phyloP scores from a whole-genome alignment of 2,797 vertebrate species.

The Melanotaenia nigrans region DNA sequence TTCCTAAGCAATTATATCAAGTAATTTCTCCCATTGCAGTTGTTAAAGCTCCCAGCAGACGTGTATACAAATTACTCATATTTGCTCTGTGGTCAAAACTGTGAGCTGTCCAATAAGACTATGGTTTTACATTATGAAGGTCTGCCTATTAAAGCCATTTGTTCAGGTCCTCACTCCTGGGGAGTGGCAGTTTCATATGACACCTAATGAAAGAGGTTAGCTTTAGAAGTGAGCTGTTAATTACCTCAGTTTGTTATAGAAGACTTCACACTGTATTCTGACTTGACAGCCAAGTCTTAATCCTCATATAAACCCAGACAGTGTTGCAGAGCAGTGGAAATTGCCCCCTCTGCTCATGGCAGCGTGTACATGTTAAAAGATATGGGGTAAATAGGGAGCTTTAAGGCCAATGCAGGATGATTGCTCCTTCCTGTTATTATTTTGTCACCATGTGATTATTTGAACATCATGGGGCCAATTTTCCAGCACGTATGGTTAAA shows the following conservation, averaged over 20 bases:
- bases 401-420: slow-evolving; percentile 69
- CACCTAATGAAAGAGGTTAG: slow-evolving; percentile 73
- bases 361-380: slow-evolving; percentile 69
- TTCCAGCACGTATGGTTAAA: slow-evolving; percentile 70
- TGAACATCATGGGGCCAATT: slow-evolving; percentile 73
- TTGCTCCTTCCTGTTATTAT: slow-evolving; percentile 73
- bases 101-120: slow-evolving; percentile 78
- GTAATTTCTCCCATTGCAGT: slow-evolving; percentile 82
- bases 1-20: slow-evolving; percentile 84
- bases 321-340: slow-evolving; percentile 64
- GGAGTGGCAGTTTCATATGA: slow-evolving; percentile 71
- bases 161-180: slow-evolving; percentile 82
- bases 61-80: slow-evolving; percentile 86
- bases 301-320: slow-evolving; percentile 70
- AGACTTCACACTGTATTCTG: slow-evolving; percentile 66
- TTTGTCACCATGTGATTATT: slow-evolving; percentile 79
- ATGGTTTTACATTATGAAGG: slow-evolving; percentile 80
- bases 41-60: slow-evolving; percentile 83
- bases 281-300: slow-evolving; percentile 70
- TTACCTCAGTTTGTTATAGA: slow-evolving; percentile 80
- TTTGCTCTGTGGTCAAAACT: slow-evolving; percentile 82
- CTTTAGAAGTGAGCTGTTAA: slow-evolving; percentile 77
- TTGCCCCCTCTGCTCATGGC: slow-evolving; percentile 60
- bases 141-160: slow-evolving; percentile 86
- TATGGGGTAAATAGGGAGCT: slow-evolving; percentile 62